Evolutionary conservation across 2,888 invertebrate species (phyloP), one percentile per base, ranked within the genome.

Genomic region (Auanema freiburgensis): DNA sequence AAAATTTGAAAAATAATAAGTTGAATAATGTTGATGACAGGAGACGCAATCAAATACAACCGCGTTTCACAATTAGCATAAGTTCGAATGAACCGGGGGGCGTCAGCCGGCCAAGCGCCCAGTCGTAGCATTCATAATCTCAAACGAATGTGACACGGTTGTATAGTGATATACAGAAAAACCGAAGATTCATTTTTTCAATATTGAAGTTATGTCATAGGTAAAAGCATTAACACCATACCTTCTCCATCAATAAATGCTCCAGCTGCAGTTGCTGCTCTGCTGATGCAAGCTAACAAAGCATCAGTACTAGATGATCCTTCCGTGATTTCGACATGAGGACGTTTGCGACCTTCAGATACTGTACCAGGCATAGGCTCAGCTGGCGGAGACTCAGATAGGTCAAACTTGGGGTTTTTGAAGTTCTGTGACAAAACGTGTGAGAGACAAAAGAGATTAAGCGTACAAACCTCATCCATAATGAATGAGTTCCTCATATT

Each of bases 261-360:
- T 18, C 25, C 56, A 21, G 46, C 53, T 10, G 41, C 50, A 44
- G 25, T 56, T 23, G 67, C 57, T 1, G 66, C 64, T 0, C 69
- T 65, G 50, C 67, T 68, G 51, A 74, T 65, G 40, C 65, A 70
- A 14, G 76, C 72, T 43, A 74, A 55, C 12, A 72, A 62, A 11
- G 65, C 60, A 24, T 72, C 71, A 1, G 74, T 67, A 43, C 41
- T 67, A 4, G 68, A 50, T 18, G 59, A 41, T 4, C 64, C 64
- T 3, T 40, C 49, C 16, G 59, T 56, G 46, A 72, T 42, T 5
- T 71, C 71, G 14, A 69, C 65, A 21, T 65, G 62, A 11, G 69
- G 61, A n/a, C 67, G 56, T 44, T 67, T 69, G 40, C 67, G 59
- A 11, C 49, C 49, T 46, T 54, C 33, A n/a, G 44, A 42, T 14